Evolutionary conservation across 2,888 invertebrate genomes (phyloP).

Genomic region (Cerceris ruficornis): DNA sequence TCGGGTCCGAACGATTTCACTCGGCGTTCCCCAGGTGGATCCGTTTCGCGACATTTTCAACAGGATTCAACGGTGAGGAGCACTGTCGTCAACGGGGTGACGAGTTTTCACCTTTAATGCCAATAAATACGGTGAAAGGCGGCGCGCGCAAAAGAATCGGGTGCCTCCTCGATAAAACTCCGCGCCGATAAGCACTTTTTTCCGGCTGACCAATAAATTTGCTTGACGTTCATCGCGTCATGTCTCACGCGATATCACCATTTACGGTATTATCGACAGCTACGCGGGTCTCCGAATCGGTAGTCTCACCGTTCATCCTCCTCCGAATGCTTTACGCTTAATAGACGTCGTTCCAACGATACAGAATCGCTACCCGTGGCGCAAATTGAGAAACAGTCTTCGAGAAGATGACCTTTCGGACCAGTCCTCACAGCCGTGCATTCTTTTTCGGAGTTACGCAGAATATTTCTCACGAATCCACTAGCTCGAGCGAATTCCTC

Average conservation of each 20-base stretch:
- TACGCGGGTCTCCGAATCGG: not conserved
- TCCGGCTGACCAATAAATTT: slow-evolving; percentile 60
- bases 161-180: slow-evolving; percentile 1
- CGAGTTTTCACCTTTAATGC: slow-evolving; percentile 65
- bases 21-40: slow-evolving; percentile 27
- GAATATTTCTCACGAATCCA: not conserved
- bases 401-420: not conserved
- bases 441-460: not conserved
- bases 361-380: not conserved
- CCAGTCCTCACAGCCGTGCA: not conserved
- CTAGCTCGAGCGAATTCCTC: slow-evolving; percentile 1
- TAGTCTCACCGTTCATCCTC: not conserved
- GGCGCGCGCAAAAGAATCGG: slow-evolving; percentile 17
- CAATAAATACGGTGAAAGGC: slow-evolving; percentile 66
- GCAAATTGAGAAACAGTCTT: not conserved
- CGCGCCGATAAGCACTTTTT: slow-evolving; percentile 47
- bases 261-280: slow-evolving; percentile 36
- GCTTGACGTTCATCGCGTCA: slow-evolving; percentile 56
- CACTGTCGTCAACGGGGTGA: slow-evolving; percentile 57
- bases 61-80: slow-evolving; percentile 36
- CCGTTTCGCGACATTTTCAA: slow-evolving; percentile 42
- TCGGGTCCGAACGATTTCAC: slow-evolving; percentile 35
- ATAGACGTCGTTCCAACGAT: not conserved
- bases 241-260: slow-evolving; percentile 42
- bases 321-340: not conserved